These are phyloP conservation scores for Sceliomorpha sp. DNA, from an alignment of 2,888 invertebrate species.

Conservation along the genomic window DNA sequence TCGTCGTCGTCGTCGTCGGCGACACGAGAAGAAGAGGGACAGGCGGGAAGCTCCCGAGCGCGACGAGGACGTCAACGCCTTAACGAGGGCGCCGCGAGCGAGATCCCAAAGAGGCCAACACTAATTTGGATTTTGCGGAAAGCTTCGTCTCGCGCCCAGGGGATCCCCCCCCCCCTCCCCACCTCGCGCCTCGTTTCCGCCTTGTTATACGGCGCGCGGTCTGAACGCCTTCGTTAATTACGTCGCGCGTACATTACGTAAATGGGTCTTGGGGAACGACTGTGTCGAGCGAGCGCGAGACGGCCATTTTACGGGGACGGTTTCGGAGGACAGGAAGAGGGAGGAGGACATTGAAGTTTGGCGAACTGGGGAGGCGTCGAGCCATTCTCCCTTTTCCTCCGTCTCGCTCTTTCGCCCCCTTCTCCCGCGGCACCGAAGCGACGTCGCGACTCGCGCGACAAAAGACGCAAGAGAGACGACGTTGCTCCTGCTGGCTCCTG, in stretches of 20 bases:
- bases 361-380: too few relatives aligned
- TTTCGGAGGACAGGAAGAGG: too few relatives aligned
- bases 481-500: too few relatives aligned
- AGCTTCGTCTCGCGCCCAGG: conserved; percentile 55
- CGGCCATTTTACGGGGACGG: conserved; percentile 39
- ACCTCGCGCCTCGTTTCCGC: conserved; percentile 66
- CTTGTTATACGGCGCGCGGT: conserved; percentile 67
- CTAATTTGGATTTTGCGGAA: conserved; percentile 71
- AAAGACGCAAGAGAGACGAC: conserved; percentile 5
- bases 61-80: conserved; percentile 65
- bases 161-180: too few relatives aligned
- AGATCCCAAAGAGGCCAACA: conserved; percentile 55
- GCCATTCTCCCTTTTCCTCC: too few relatives aligned
- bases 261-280: conserved; percentile 57
- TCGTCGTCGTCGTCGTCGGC: too few relatives aligned
- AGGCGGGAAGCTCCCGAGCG: too few relatives aligned
- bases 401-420: too few relatives aligned
- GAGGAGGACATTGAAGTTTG: too few relatives aligned
- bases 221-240: conserved; percentile 76
- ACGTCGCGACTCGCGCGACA: conserved; percentile 19
- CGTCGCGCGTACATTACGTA: conserved; percentile 71
- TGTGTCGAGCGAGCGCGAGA: conserved; percentile 48
- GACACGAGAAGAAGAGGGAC: too few relatives aligned
- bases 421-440: conserved; percentile 19
- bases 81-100: conserved; percentile 61